Percentiles rank a stretch among this genome's conserved stretches.
Evolutionary conservation across 2,797 vertebrate genomes (phyloP).

Genomic region (Propithecus perrieri): DNA sequence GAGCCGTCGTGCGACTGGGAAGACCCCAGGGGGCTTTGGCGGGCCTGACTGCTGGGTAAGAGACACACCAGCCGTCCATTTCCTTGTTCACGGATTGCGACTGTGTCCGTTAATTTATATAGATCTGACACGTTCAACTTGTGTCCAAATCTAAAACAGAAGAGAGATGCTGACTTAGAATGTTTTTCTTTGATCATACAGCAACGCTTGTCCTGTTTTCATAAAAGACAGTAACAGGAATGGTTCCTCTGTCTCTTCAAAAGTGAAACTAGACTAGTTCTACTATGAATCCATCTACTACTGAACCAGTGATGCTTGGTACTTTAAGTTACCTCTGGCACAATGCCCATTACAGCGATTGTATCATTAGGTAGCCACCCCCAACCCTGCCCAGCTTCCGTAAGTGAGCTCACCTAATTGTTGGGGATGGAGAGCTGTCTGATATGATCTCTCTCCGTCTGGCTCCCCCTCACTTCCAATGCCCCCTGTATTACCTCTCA

Average conservation of each 20-base stretch:
- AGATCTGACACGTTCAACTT: constrained; percentile 93
- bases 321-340: background rate
- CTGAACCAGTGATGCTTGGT: background rate
- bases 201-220: background rate
- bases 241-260: background rate
- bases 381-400: background rate
- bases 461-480: background rate
- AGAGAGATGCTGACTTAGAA: background rate
- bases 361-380: background rate
- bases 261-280: background rate
- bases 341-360: background rate
- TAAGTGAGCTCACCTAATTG: background rate
- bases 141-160: constrained; percentile 89
- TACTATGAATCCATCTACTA: background rate
- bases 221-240: background rate
- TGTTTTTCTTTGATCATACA: background rate
- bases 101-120: constrained; percentile 92
- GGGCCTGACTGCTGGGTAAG: constrained; percentile 91
- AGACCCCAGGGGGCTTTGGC: constrained; percentile 95
- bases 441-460: background rate
- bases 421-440: background rate
- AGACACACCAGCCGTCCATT: constrained; percentile 93
- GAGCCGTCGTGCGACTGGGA: constrained; percentile 95
- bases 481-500: background rate
- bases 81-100: constrained; percentile 94